These are phyloP conservation scores for Synergus itoensis DNA, from an alignment of 2,888 invertebrate genomes.

Conservation along the genomic window DNA sequence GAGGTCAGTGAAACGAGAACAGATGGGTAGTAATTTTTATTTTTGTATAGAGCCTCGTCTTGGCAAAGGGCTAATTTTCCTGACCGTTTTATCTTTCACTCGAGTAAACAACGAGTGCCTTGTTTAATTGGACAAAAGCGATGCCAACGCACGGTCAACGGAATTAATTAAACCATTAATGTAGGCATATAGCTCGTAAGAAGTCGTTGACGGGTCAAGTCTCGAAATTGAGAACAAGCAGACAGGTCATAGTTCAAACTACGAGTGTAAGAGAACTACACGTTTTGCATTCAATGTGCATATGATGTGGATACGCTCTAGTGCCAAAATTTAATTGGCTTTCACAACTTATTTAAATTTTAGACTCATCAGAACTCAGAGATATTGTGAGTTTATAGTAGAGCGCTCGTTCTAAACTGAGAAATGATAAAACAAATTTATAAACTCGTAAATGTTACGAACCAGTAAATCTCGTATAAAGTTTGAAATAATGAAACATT, in stretches of 20 bases:
- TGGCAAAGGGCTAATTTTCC: conserved; percentile 29
- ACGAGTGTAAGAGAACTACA: conserved; percentile 60
- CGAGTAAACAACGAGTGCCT: conserved; percentile 39
- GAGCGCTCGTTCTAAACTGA: neutral
- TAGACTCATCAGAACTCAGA: neutral
- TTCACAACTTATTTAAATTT: conserved; percentile 50
- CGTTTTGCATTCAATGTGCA: conserved; percentile 52
- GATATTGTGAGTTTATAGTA: neutral
- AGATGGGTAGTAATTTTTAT: conserved; percentile 33
- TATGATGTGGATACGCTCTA: conserved; percentile 33
- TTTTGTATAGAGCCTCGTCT: conserved; percentile 15
- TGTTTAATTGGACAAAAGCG: conserved; percentile 68
- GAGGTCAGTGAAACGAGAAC: conserved; percentile 29
- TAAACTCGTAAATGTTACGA: too few relatives aligned
- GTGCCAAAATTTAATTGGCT: conserved; percentile 36
- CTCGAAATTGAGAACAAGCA: conserved; percentile 72
- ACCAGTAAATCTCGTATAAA: too few relatives aligned
- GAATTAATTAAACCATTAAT: conserved; percentile 74
- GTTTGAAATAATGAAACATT: too few relatives aligned
- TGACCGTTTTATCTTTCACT: conserved; percentile 35
- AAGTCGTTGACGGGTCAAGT: conserved; percentile 68
- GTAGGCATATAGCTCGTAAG: conserved; percentile 63
- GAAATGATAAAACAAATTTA: too few relatives aligned
- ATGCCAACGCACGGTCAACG: conserved; percentile 66
- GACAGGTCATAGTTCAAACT: conserved; percentile 64